phyloP scores from a whole-genome alignment of 2,888 invertebrate genomes.

The Cylindroiulus punctatus region DNA sequence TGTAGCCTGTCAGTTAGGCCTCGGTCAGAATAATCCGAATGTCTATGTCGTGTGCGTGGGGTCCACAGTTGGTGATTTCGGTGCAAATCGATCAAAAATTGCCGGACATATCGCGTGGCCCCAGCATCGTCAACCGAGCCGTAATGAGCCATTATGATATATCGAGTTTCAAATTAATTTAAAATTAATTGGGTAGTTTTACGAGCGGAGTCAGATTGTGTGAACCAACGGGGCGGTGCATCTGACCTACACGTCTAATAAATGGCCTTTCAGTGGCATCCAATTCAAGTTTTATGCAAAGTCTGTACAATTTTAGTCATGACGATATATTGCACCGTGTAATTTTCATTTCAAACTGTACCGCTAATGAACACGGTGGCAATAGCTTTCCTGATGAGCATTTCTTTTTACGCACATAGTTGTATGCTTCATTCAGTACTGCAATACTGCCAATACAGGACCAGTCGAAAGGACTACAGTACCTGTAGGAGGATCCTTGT shows the following conservation, averaged over 20 bases:
- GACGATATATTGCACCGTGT: too few species aligned
- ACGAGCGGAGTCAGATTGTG: neutral
- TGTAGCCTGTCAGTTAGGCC: constrained; percentile 22
- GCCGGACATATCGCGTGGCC: constrained; percentile 14
- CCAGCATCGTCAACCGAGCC: neutral
- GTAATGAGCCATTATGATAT: neutral
- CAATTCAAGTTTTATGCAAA: constrained; percentile 8
- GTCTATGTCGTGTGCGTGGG: neutral
- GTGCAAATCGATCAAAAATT: constrained; percentile 11
- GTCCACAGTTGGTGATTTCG: neutral
- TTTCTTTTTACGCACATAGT: too few species aligned
- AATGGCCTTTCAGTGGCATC: neutral
- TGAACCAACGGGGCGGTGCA: neutral
- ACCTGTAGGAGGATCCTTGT: too few species aligned
- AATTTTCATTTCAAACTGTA: too few species aligned
- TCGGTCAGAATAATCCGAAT: neutral
- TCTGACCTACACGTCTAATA: too few species aligned
- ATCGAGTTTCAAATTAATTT: constrained; percentile 8
- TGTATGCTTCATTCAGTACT: too few species aligned
- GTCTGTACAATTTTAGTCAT: too few species aligned
- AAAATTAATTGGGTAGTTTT: constrained; percentile 4
- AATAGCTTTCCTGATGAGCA: too few species aligned
- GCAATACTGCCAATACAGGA: too few species aligned
- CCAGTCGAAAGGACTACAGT: too few species aligned
- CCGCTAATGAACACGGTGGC: too few species aligned